These are phyloP conservation scores for Epizoanthus scotinus DNA, from an alignment of 92 coral and sea anemone species.

Conservation along the genomic window DNA sequence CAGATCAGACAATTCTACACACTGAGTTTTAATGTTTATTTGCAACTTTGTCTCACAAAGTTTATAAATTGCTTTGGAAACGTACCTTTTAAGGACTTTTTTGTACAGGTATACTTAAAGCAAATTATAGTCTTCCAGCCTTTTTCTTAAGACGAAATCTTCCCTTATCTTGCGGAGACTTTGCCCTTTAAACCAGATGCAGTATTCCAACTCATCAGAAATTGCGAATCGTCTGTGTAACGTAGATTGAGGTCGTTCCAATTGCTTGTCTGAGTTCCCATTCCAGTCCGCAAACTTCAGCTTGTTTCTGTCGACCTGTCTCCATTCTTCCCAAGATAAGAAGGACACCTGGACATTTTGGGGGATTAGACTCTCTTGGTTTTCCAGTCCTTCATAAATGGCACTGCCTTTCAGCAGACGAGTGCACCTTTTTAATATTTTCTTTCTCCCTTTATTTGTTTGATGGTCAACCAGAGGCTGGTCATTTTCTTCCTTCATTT, in stretches of 20 bases:
- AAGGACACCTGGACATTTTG: not conserved
- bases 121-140: not conserved
- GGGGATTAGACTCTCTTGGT: too few relatives aligned
- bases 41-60: not conserved
- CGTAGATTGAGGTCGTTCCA: not conserved
- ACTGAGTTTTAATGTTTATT: too few relatives aligned
- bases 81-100: not conserved
- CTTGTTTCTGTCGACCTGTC: not conserved
- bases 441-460: too few relatives aligned
- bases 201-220: not conserved
- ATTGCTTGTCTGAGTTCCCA: too few relatives aligned
- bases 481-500: too few relatives aligned
- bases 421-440: too few relatives aligned
- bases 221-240: not conserved
- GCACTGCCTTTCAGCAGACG: too few relatives aligned
- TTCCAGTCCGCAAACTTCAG: too few relatives aligned
- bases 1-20: too few relatives aligned
- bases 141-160: not conserved
- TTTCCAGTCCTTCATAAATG: too few relatives aligned
- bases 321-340: not conserved
- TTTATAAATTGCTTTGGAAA: too few relatives aligned
- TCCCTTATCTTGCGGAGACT: not conserved
- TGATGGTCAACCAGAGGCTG: too few relatives aligned
- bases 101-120: not conserved
- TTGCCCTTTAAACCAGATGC: not conserved